Conservation (phyloP, 2,888 invertebrate genomes). For the Electrophaes corylata region DNA sequence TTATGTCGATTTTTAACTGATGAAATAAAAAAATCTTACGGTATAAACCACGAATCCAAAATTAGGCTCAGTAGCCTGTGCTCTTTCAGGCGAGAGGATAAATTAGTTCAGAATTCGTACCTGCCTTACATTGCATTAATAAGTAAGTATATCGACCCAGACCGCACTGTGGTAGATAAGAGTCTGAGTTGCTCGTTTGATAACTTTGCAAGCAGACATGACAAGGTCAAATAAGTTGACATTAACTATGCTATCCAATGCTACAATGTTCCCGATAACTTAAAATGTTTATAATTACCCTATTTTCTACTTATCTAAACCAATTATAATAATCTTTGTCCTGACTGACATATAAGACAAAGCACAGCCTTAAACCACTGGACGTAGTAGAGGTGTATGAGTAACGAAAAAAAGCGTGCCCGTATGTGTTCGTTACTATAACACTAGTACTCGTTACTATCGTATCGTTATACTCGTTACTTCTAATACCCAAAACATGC, state of each 20-base stretch:
- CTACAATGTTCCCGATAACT: neutral
- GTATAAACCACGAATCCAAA: too few species aligned
- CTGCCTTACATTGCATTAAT: neutral
- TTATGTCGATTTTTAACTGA: neutral
- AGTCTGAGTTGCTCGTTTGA: constrained; percentile 3
- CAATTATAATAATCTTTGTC: too few species aligned
- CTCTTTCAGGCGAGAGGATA: neutral
- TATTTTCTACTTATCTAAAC: neutral
- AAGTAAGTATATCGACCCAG: constrained; percentile 2
- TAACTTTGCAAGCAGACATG: constrained; percentile 2
- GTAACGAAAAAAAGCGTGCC: too few species aligned
- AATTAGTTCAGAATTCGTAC: neutral
- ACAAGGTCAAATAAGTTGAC: constrained; percentile 11
- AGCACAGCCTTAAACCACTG: too few species aligned
- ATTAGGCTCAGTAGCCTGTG: neutral
- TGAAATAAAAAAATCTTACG: neutral
- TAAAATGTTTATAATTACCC: neutral
- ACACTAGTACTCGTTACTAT: too few species aligned
- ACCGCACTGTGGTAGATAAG: constrained; percentile 6
- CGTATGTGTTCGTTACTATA: too few species aligned
- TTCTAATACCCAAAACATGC: too few species aligned
- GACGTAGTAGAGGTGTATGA: too few species aligned
- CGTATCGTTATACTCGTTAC: too few species aligned
- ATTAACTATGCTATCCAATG: neutral
- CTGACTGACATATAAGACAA: too few species aligned